These are phyloP conservation scores for Ormyrus rosae DNA, from an alignment of 2,888 invertebrate species.

Conservation along the genomic window DNA sequence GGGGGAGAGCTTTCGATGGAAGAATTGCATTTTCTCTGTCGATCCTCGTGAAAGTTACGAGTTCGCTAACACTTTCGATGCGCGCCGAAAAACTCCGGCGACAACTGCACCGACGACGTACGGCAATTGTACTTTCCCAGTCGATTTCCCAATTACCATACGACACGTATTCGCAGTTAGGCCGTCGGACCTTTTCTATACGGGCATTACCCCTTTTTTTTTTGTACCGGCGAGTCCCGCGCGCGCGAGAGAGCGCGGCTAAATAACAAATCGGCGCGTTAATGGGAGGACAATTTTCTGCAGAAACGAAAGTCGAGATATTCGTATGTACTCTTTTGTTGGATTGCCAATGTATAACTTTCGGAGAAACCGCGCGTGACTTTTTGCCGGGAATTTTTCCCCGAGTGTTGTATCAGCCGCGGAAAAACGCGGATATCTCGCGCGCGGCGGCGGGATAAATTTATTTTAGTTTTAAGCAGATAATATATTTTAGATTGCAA, in stretches of 20 bases:
- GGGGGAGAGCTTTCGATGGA: background rate
- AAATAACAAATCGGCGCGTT: background rate
- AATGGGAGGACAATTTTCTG: too few species aligned
- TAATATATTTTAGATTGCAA: too few species aligned
- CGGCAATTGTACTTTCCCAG: constrained; percentile 48
- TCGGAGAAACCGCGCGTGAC: background rate
- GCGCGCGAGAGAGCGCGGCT: background rate
- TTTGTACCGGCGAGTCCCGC: background rate
- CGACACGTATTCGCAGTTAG: constrained; percentile 48
- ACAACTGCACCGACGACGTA: background rate
- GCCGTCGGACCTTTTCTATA: background rate
- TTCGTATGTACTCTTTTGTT: background rate
- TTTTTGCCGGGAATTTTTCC: background rate
- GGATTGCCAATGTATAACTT: background rate
- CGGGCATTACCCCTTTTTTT: background rate
- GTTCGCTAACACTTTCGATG: constrained; percentile 25
- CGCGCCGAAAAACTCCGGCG: constrained; percentile 12
- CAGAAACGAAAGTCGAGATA: too few species aligned
- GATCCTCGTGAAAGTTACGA: constrained; percentile 33
- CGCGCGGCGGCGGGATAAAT: too few species aligned
- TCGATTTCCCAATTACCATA: constrained; percentile 47
- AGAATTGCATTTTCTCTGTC: constrained; percentile 5
- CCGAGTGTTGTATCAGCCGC: background rate
- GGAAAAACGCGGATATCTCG: background rate
- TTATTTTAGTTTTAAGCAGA: too few species aligned